Base-by-base conservation (phyloP, 2,113 vertebrate species). In the Aleadryas rufinucha region DNA sequence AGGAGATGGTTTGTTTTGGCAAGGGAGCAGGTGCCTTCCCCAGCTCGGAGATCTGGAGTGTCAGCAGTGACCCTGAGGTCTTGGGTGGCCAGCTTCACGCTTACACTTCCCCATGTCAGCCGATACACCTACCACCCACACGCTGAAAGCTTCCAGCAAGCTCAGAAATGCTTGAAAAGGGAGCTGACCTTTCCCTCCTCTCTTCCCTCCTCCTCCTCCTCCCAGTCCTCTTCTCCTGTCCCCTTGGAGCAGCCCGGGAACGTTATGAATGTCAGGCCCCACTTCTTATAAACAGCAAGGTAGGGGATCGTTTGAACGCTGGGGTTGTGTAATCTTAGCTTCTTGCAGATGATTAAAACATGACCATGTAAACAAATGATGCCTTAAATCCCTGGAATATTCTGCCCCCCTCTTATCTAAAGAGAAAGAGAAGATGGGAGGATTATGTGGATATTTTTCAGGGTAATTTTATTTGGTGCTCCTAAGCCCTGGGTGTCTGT, bases 71-170 rank as follows among this genome's bases (percentile, higher is more conserved):
- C 98, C 96, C 98, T 27, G 64, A 94, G 98, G 97, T 95, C 98
- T 97, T 98, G 98, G 98, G 98, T 98, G 98, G 98, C 97, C 98
- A 93, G 93, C 96, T 98, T 98, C 97, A 97, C 97, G 95, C 97
- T 91, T 97, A 90, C 96, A 94, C 97, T 98, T 98, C 98, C 98
- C 96, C 13, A 26, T 97, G 98, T 98, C 98, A 98, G 97, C 95
- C 45, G 96, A 98, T 97, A 97, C 93, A 94, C 91, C 97, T 98
- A 97, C 98, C 98, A 98, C 98, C 98, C 98, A 98, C 98, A 91
- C 44, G 17, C 98, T 97, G 97, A 97, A 97, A 96, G 92, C 92
- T 97, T 97, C 98, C 91, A 78, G 94, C 56, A 47, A 97, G 98
- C 96, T 96, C 97, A 93, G 90, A 98, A 97, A 98, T 69, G 93